Evolutionary conservation across 92 coral and sea anemone species (phyloP).

Genomic region (Porites divaricata): DNA sequence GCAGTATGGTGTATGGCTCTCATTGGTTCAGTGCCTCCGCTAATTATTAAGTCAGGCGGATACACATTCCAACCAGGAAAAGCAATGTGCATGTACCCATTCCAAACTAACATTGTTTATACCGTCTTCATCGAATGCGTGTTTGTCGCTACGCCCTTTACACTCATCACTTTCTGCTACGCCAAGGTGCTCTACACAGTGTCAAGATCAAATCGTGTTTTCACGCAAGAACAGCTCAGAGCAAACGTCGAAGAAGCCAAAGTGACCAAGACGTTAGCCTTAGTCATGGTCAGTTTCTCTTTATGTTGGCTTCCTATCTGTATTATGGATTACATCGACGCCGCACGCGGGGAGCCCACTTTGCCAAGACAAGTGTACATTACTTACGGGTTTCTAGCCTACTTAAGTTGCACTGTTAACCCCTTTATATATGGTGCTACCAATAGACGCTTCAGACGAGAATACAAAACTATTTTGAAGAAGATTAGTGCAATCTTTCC

Average conservation of each 20-base stretch:
- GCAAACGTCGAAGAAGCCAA: conserved; percentile 74
- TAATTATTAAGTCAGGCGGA: neutral
- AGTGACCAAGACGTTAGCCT: conserved; percentile 72
- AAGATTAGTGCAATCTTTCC: neutral
- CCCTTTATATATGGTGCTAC: conserved; percentile 72
- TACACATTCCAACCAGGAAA: conserved; percentile 73
- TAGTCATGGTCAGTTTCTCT: conserved; percentile 63
- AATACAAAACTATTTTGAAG: conserved; percentile 61
- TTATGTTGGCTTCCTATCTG: conserved; percentile 79
- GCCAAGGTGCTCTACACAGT: conserved; percentile 22
- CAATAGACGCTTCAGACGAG: conserved; percentile 58
- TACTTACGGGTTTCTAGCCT: conserved; percentile 53
- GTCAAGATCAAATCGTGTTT: conserved; percentile 1
- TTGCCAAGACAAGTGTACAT: conserved; percentile 63
- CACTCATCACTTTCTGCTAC: conserved; percentile 33
- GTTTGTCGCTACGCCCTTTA: conserved; percentile 35
- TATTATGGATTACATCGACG: conserved; percentile 64
- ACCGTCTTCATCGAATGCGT: conserved; percentile 56
- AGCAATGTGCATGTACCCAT: conserved; percentile 70
- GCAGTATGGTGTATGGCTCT: conserved; percentile 13
- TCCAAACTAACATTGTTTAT: conserved; percentile 61
- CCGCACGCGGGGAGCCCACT: conserved; percentile 58
- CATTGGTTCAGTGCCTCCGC: conserved; percentile 63
- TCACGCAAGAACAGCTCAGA: conserved; percentile 53
- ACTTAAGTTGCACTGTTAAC: conserved; percentile 60